A percentile compares a stretch with the other conserved stretches of the same genome.
phyloP scores from a whole-genome alignment of 2,113 vertebrate genomes.

The Eulacestoma nigropectus region DNA sequence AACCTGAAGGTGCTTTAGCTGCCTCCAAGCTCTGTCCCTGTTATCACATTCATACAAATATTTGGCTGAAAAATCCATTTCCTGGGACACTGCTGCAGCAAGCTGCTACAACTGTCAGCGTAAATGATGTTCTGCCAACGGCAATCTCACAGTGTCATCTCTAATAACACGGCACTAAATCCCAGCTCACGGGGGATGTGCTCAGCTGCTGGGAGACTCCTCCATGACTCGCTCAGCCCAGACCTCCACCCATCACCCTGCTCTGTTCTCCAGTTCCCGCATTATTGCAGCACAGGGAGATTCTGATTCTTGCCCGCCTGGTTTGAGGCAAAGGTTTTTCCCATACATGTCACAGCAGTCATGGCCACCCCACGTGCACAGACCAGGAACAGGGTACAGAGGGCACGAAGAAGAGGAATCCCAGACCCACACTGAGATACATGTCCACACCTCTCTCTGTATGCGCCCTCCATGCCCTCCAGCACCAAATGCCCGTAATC shows the following conservation, averaged over 20 bases:
- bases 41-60: conserved; percentile 49
- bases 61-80: conserved; percentile 58
- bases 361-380: accelerated
- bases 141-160: conserved; percentile 42
- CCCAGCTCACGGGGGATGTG: not conserved
- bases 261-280: not conserved
- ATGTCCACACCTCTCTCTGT: not conserved
- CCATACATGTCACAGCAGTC: accelerated
- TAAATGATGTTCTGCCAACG: conserved; percentile 56
- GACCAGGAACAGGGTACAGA: not conserved
- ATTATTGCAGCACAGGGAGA: not conserved
- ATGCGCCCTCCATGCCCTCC: not conserved
- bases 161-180: conserved; percentile 29
- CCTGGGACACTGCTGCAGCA: conserved; percentile 43
- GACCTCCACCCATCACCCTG: not conserved
- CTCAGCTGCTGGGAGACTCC: conserved; percentile 8
- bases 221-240: not conserved
- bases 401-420: not conserved
- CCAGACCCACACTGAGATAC: not conserved
- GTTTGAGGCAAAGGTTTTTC: not conserved
- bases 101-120: conserved; percentile 46
- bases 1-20: not conserved
- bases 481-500: not conserved
- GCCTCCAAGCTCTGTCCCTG: conserved; percentile 25
- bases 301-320: not conserved